Conservation (phyloP, 2,113 vertebrate species). For the Pyrgilauda ruficollis region DNA sequence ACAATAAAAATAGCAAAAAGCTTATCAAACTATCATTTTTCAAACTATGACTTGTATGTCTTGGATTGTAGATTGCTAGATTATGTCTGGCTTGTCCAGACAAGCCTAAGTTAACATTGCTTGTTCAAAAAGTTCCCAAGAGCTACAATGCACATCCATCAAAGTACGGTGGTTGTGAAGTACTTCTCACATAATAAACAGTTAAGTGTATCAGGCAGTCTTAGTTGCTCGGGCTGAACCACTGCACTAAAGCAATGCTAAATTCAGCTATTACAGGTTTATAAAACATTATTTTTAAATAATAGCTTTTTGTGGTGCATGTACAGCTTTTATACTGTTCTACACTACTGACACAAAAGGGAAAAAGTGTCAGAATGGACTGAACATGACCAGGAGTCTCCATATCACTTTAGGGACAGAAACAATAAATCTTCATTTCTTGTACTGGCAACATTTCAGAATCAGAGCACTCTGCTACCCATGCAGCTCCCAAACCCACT, state of each 20-base stretch:
- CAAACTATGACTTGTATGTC: not conserved
- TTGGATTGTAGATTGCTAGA: not conserved
- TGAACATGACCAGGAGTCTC: not conserved
- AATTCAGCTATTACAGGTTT: not conserved
- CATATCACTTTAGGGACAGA: fast-evolving
- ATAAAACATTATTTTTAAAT: not conserved
- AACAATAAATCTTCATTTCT: not conserved
- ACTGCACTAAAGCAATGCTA: not conserved
- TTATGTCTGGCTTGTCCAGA: not conserved
- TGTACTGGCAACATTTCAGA: not conserved
- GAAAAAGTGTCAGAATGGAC: not conserved
- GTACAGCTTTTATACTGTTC: not conserved
- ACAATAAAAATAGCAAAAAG: slow-evolving; percentile 24
- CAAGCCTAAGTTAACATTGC: not conserved
- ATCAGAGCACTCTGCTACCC: not conserved
- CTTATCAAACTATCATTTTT: slow-evolving; percentile 22
- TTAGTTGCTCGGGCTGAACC: not conserved
- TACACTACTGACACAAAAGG: not conserved
- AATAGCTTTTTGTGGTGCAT: not conserved
- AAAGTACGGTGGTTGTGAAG: not conserved
- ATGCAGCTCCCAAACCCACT: not conserved
- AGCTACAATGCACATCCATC: not conserved
- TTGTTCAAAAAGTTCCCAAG: not conserved
- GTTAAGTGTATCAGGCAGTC: not conserved
- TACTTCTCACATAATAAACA: not conserved